Evolutionary conservation across 2,797 vertebrate species (phyloP), one percentile per base, ranked within the genome.

Genomic region (Sebastes trivittatus): DNA sequence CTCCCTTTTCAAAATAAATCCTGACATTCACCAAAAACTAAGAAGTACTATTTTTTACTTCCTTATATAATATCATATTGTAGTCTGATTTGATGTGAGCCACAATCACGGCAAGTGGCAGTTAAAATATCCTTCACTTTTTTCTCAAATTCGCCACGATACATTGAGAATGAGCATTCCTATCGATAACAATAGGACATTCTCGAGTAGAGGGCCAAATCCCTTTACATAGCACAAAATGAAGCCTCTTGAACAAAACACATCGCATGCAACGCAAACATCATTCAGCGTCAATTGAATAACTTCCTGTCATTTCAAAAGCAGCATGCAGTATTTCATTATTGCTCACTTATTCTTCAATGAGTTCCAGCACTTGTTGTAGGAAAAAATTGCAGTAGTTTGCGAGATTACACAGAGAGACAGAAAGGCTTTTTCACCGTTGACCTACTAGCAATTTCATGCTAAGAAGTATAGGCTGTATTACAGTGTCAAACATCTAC

Each of bases 1-100:
- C 68, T 88, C 83, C 86, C 86, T 90, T 94, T 95, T 94, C 81
- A 82, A 80, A 92, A 87, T 77, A 86, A 81, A 77, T 82, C 78
- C 82, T 77, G 62, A 92, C 84, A 83, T 89, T 86, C 84, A 79
- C 78, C 72, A 59, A 83, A 83, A 84, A 87, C 64, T 78, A 86
- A 79, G 38, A 87, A 67, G 46, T 81, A 70, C 66, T 81, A 78
- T 30, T 74, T 86, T 90, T 82, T 70, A 55, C 54, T 83, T 89
- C 62, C 23, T 75, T 30, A 58, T 56, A 68, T 59, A 54, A 80
- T 54, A 11, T 73, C 56, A 76, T 75, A 82, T 22, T 76, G 25
- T 30, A 23, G 34, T 80, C 63, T 70, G 29, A 67, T 66, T 76
- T 32, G 46, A 80, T 56, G 58, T 58, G n/a, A 82, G 42, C n/a